These are phyloP conservation scores for Parazoanthus swiftii DNA, from an alignment of 92 coral and sea anemone genomes.

Conservation along the genomic window DNA sequence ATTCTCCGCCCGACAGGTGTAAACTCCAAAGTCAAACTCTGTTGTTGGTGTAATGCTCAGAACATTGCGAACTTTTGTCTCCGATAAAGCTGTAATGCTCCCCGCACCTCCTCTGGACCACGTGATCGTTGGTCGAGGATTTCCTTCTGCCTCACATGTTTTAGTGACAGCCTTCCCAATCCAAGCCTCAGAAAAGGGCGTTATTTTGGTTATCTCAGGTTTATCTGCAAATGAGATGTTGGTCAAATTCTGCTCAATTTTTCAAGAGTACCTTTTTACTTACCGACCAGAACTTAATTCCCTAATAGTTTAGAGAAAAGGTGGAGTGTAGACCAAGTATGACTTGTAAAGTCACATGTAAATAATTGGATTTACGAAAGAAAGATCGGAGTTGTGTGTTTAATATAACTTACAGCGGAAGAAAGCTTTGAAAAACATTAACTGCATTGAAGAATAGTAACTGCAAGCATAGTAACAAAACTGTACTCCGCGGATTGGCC, in stretches of 20 bases:
- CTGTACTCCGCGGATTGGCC: too few relatives aligned
- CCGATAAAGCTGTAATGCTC: neutral
- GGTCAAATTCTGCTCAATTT: neutral
- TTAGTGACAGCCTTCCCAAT: neutral
- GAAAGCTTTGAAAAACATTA: too few relatives aligned
- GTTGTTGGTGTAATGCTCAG: neutral
- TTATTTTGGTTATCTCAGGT: constrained; percentile 2
- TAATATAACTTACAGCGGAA: too few relatives aligned
- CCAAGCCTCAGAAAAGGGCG: neutral
- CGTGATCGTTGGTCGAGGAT: constrained; percentile 29
- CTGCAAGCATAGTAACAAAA: too few relatives aligned
- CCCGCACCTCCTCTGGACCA: constrained; percentile 19
- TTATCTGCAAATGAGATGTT: neutral
- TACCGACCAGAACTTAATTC: neutral
- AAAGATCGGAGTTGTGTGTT: too few relatives aligned
- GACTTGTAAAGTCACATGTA: too few relatives aligned
- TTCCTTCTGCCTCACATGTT: constrained; percentile 6
- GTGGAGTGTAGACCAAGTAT: too few relatives aligned
- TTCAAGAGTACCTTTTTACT: neutral
- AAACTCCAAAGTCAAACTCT: constrained; percentile 4
- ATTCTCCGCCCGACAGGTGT: constrained; percentile 29
- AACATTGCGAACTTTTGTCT: neutral
- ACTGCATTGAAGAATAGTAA: too few relatives aligned
- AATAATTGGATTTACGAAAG: too few relatives aligned
- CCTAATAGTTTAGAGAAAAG: too few relatives aligned